Conservation (phyloP, 2,797 vertebrate species). For the Schizothorax lantsangensis region DNA sequence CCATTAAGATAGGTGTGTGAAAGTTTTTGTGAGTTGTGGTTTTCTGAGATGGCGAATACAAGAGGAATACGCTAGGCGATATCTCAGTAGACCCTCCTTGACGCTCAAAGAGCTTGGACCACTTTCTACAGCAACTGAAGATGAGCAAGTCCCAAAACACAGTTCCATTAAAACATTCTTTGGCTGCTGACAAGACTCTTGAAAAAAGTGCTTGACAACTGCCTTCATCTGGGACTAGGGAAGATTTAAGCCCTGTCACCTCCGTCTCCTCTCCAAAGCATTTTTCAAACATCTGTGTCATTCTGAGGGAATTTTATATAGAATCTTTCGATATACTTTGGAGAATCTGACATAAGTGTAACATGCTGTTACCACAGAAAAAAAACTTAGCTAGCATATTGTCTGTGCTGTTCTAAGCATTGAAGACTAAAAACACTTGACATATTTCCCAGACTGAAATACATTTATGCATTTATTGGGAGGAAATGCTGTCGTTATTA, state of each 20-base stretch:
- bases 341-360: slow-evolving; percentile 1
- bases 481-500: neutral
- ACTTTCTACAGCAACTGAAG: slow-evolving; percentile 62
- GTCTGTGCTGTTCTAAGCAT: neutral
- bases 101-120: slow-evolving; percentile 63
- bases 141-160: slow-evolving; percentile 73
- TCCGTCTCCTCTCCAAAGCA: slow-evolving; percentile 47
- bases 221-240: slow-evolving; percentile 60
- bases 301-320: slow-evolving; percentile 20
- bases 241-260: slow-evolving; percentile 64
- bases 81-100: slow-evolving; percentile 53
- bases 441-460: neutral
- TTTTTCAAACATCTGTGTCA: slow-evolving; percentile 41
- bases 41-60: slow-evolving; percentile 52
- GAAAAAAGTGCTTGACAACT: slow-evolving; percentile 68
- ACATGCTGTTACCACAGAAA: neutral
- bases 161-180: slow-evolving; percentile 75
- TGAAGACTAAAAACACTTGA: neutral
- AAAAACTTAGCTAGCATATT: slow-evolving; percentile 1
- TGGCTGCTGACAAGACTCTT: slow-evolving; percentile 71
- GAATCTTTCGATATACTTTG: neutral
- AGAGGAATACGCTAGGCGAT: slow-evolving; percentile 19
- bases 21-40: slow-evolving; percentile 38
- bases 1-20: slow-evolving; percentile 37
- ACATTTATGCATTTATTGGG: neutral